Evolutionary conservation across 2,888 invertebrate genomes (phyloP).

Genomic region (Cataglyphis altisquamis): DNA sequence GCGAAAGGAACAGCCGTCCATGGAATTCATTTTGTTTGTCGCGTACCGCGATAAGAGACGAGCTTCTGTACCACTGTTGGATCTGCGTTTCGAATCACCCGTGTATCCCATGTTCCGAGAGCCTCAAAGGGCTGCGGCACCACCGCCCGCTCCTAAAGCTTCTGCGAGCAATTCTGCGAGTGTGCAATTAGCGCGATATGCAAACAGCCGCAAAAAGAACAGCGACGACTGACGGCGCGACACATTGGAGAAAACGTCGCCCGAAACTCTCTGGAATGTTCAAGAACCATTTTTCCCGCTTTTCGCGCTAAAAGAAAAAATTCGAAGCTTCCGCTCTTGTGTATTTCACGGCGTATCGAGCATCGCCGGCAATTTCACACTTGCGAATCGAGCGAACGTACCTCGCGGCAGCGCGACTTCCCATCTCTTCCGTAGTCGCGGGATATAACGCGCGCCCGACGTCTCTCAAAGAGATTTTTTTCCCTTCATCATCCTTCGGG

Average conservation of each 20-base stretch:
- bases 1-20: background rate
- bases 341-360: constrained; percentile 49
- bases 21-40: constrained; percentile 69
- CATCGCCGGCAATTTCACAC: constrained; percentile 81
- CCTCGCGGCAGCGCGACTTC: constrained; percentile 68
- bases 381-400: constrained; percentile 66
- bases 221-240: background rate
- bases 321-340: constrained; percentile 47
- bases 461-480: constrained; percentile 79
- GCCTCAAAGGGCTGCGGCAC: background rate
- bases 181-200: constrained; percentile 37
- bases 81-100: constrained; percentile 42
- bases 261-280: constrained; percentile 20
- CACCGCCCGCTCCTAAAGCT: constrained; percentile 33
- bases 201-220: constrained; percentile 19
- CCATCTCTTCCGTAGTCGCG: constrained; percentile 71
- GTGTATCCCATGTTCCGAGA: constrained; percentile 18
- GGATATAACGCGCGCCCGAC: constrained; percentile 66
- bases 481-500: constrained; percentile 65
- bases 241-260: constrained; percentile 6
- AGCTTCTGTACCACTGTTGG: constrained; percentile 39
- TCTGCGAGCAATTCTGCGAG: background rate
- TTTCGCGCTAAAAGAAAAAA: constrained; percentile 51
- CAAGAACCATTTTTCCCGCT: constrained; percentile 35
- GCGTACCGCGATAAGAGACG: constrained; percentile 55